phyloP scores from a whole-genome alignment of 2,113 vertebrate species.

The Leiothrix lutea region DNA sequence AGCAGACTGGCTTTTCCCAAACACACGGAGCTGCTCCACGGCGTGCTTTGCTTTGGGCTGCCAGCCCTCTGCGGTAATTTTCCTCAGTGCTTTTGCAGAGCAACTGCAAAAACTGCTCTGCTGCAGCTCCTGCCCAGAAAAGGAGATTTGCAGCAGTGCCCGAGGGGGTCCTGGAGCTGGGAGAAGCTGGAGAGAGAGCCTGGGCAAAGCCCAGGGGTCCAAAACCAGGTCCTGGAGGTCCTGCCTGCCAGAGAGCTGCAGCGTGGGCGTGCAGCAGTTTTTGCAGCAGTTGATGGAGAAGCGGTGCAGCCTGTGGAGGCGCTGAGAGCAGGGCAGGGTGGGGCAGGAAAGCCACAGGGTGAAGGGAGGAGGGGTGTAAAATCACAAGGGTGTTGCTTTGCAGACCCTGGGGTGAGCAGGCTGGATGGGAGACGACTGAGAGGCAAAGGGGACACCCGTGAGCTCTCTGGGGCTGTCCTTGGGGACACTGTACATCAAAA shows the following conservation, averaged over 20 bases:
- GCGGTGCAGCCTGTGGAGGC: accelerated
- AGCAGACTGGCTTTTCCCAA: slow-evolving; percentile 9
- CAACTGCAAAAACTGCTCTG: neutral
- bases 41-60: neutral
- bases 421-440: accelerated
- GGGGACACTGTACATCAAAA: accelerated
- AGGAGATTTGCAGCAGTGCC: accelerated
- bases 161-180: neutral
- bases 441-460: neutral
- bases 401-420: neutral
- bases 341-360: neutral
- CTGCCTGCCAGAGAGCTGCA: neutral
- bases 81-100: neutral
- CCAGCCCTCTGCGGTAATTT: slow-evolving; percentile 23
- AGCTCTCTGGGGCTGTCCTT: neutral
- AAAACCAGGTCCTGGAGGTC: neutral
- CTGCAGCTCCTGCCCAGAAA: neutral
- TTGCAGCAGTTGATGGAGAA: neutral
- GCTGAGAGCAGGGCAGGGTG: neutral
- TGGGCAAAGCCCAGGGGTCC: neutral
- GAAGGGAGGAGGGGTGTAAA: neutral
- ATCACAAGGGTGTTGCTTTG: neutral
- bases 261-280: accelerated
- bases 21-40: neutral
- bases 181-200: neutral